Base-by-base conservation (phyloP, 2,888 invertebrate genomes). In the Scaptomyza cyrtandrae region DNA sequence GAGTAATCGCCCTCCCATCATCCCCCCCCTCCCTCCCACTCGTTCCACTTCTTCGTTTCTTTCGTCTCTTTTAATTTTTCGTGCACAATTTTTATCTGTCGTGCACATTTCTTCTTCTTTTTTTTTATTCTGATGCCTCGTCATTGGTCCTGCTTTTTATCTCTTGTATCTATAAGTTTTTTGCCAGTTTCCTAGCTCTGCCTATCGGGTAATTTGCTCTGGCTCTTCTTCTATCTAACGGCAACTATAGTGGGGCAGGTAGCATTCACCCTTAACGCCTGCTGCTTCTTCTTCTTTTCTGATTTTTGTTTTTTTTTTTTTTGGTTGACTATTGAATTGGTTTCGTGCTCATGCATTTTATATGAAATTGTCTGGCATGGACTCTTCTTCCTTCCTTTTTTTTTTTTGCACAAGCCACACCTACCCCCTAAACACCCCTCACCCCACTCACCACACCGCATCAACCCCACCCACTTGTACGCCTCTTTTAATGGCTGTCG, bases 341-440 rank as follows among this genome's bases (percentile, higher is more conserved):
- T 87, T 87, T 83, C 79, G 79, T 88, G 87, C 83, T 88, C 87
- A 87, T 87, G 82, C 86, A 87, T 87, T 85, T 85, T 88, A 75
- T 87, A 87, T 87, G 78, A 89, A 85, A 87, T 80, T 85, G 85
- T 83, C 83, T 78, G 83, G 76, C 63, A 45, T 78, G 70, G 71
- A 62, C 68, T 71, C 6, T 35, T 13, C 11, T 35, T 59, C 64
- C 13, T 35, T n/a, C n/a, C 5, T 33, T 33, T 59, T 66, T 63
- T 35, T 54, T 44, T 24, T 45, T n/a, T n/a, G n/a, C n/a, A n/a
- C n/a, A n/a, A n/a, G n/a, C n/a, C n/a, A n/a, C n/a, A 41, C 29
- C 19, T 1, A 10, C 35, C 1, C 19, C 49, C 35, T 11, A 29
- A 29, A 9, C 14, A n/a, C 19, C 19, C 19, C 19, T 19, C 19